Evolutionary conservation across 1,140 invertebrate species (phyloP).

Genomic region (Marisa cornuarietis): DNA sequence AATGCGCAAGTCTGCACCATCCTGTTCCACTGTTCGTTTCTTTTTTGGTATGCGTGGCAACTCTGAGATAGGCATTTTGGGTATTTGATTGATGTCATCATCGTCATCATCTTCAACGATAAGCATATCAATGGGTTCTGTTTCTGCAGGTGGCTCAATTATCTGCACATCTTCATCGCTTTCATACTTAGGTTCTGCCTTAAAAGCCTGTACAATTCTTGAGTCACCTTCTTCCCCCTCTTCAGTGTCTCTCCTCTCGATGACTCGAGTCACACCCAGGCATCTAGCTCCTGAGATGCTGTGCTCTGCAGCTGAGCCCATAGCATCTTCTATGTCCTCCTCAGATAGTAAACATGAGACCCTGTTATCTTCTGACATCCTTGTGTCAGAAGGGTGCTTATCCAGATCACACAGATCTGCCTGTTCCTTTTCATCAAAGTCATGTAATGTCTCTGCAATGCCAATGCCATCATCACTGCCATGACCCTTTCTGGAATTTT

Average conservation of each 20-base stretch:
- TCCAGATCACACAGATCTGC: background rate
- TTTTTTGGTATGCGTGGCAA: conserved; percentile 25
- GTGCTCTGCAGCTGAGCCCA: too few species aligned
- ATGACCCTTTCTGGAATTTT: background rate
- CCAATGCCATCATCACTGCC: conserved; percentile 9
- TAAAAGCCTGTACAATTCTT: conserved; percentile 10
- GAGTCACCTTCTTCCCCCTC: conserved; percentile 9
- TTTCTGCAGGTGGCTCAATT: conserved; percentile 6
- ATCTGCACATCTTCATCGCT: conserved; percentile 24
- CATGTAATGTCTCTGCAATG: conserved; percentile 4
- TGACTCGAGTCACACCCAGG: conserved; percentile 13
- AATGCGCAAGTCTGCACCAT: conserved; percentile 20
- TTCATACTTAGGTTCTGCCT: conserved; percentile 9
- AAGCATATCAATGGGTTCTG: conserved; percentile 18
- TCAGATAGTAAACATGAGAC: too few species aligned
- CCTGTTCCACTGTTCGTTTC: conserved; percentile 16
- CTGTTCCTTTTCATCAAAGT: conserved; percentile 12
- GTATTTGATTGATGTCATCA: conserved; percentile 12
- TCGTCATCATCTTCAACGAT: conserved; percentile 24
- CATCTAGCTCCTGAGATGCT: background rate
- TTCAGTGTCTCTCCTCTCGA: conserved; percentile 2
- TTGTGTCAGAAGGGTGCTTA: background rate
- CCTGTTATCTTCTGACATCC: background rate
- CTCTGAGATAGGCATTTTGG: conserved; percentile 27
- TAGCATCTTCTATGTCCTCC: too few species aligned